A percentile compares a stretch with the other conserved stretches of the same genome.
Conservation (phyloP, 2,113 vertebrate genomes). For the Leptobrachium leishanense region DNA sequence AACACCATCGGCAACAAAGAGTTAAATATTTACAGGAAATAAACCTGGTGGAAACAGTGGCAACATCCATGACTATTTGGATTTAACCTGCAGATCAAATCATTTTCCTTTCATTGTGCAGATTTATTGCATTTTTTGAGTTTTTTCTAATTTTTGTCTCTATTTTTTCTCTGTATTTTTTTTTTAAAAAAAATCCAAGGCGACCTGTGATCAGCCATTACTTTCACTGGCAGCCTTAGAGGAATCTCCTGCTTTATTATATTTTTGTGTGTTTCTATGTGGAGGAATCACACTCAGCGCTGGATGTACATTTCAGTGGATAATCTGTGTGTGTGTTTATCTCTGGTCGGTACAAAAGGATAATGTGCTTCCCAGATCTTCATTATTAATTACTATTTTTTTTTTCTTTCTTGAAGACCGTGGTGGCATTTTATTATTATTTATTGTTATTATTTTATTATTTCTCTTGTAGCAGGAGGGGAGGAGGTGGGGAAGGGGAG, state of each 20-base stretch:
- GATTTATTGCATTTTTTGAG: constrained; percentile 68
- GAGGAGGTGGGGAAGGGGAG: constrained; percentile 49
- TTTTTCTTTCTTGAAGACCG: constrained; percentile 32
- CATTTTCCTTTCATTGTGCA: constrained; percentile 75
- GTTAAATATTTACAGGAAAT: constrained; percentile 36
- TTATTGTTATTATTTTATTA: constrained; percentile 43
- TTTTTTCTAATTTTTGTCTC: constrained; percentile 50
- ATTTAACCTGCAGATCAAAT: constrained; percentile 69
- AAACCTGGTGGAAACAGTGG: constrained; percentile 41
- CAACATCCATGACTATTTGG: constrained; percentile 49
- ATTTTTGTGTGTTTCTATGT: constrained; percentile 57
- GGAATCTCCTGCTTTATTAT: constrained; percentile 57
- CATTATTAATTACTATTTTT: constrained; percentile 13
- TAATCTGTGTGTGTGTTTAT: constrained; percentile 22
- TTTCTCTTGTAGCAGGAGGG: constrained; percentile 40
- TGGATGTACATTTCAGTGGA: background rate
- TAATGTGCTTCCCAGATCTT: constrained; percentile 25
- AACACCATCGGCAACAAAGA: constrained; percentile 32
- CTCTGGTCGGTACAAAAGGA: constrained; percentile 21
- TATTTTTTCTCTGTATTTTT: constrained; percentile 12
- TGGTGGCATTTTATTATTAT: constrained; percentile 46
- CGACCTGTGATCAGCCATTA: constrained; percentile 74
- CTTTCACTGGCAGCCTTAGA: constrained; percentile 68
- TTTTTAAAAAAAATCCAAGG: constrained; percentile 55
- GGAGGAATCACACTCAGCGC: constrained; percentile 62